phyloP scores from a whole-genome alignment of 2,888 invertebrate genomes.

The Cheilosia vulpina region DNA sequence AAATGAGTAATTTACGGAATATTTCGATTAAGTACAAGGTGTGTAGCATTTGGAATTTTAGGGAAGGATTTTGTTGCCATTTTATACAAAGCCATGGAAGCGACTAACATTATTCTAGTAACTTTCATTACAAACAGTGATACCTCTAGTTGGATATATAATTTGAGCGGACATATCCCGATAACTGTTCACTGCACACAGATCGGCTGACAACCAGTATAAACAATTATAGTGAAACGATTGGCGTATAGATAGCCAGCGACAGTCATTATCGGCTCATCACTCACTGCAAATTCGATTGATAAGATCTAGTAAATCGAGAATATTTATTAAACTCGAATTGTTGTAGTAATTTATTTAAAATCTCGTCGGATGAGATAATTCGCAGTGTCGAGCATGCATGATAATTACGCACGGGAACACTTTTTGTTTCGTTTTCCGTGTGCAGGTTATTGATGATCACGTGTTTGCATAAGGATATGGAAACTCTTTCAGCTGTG shows the following conservation, averaged over 20 bases:
- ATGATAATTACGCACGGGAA: not conserved
- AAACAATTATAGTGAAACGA: not conserved
- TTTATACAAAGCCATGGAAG: not conserved
- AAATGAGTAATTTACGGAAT: not conserved
- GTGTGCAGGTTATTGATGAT: not conserved
- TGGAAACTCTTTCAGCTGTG: too few species aligned
- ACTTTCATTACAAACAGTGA: too few species aligned
- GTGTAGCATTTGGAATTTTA: not conserved
- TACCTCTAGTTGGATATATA: too few species aligned
- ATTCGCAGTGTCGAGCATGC: not conserved
- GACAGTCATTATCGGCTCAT: not conserved
- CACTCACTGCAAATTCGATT: slow-evolving; percentile 12
- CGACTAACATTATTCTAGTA: not conserved
- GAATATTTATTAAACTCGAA: slow-evolving; percentile 2
- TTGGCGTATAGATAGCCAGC: not conserved
- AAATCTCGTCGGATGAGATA: not conserved
- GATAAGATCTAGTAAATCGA: slow-evolving; percentile 17
- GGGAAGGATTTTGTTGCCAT: not conserved
- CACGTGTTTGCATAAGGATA: not conserved
- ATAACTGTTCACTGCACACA: not conserved
- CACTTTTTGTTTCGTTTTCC: slow-evolving; percentile 15
- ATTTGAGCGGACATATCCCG: not conserved
- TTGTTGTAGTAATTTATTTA: slow-evolving; percentile 6
- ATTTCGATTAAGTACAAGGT: not conserved
- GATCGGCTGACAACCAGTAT: not conserved